These are phyloP conservation scores for Coendou prehensilis DNA, from an alignment of 2,797 vertebrate genomes.

Conservation along the genomic window DNA sequence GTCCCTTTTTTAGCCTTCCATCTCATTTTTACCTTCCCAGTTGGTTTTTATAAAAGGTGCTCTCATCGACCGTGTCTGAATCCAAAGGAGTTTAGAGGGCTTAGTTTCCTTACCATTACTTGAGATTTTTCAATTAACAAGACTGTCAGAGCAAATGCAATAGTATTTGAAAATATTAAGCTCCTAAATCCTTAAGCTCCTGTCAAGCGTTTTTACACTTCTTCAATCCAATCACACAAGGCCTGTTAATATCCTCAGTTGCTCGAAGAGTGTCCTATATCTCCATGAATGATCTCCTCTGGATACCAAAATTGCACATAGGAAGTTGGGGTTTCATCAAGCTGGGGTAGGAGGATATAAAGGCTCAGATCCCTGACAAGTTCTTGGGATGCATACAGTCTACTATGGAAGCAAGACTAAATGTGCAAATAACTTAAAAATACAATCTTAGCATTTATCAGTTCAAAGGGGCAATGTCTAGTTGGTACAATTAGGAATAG, in stretches of 20 bases:
- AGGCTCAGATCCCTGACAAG: neutral
- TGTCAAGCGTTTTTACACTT: slow-evolving; percentile 36
- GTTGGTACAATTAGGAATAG: neutral
- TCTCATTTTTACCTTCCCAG: slow-evolving; percentile 30
- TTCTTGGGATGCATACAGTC: neutral
- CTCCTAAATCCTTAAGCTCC: neutral
- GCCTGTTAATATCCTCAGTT: neutral
- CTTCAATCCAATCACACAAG: neutral
- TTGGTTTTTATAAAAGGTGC: slow-evolving; percentile 35
- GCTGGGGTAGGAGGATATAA: neutral
- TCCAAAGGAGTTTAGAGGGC: slow-evolving; percentile 37
- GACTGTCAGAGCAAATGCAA: slow-evolving; percentile 37
- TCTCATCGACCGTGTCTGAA: slow-evolving; percentile 2
- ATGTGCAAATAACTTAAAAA: neutral
- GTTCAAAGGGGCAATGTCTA: neutral
- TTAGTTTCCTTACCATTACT: slow-evolving; percentile 47
- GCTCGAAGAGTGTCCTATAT: neutral
- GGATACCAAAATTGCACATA: neutral
- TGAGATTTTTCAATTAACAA: slow-evolving; percentile 58
- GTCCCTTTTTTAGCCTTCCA: neutral
- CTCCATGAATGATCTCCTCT: neutral
- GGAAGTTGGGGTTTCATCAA: neutral
- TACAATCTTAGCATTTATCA: neutral
- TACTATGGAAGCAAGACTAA: neutral
- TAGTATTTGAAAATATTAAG: slow-evolving; percentile 31